Evolutionary conservation across 2,888 invertebrate genomes (phyloP), one percentile per base, ranked within the genome.

Genomic region (Scrobipalpa atriplicella): DNA sequence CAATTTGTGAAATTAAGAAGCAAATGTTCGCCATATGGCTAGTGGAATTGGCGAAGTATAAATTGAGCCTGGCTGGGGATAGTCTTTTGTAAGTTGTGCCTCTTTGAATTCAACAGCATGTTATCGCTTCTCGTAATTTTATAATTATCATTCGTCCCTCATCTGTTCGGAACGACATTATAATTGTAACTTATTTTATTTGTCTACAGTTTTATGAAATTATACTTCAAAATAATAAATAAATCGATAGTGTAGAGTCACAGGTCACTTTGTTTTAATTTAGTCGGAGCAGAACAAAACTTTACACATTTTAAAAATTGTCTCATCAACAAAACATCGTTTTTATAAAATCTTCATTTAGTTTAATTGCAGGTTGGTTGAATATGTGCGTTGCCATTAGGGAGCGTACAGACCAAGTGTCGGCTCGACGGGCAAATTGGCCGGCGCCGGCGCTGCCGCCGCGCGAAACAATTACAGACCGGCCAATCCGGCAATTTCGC

Each of bases 401-500:
- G 78, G 66, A 60, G 68, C 66, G 73, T 71, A 68, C 76, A 79
- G 78, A 79, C 38, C 75, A 76, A 78, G 71, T 78, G 78, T 77
- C 72, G 78, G 75, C 77, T 78, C 79, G 77, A 79, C 78, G 75
- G 78, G 79, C 77, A 81, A 81, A 83, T 80, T 76, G 69, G 67
- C 64, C 65, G 69, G 65, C 67, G 69, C 68, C 54, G 16, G 54
- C 61, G 65, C 7, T 47, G 65, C n/a, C 54, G 52, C 54, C 72
- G 73, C 73, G 72, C 68, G 71, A 76, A 76, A 80, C 78, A 78
- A 79, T 80, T 79, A 76, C 64, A 19, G 66, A 64, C 60, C 65
- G 65, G 19, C 47, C 67, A 73, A 72, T 73, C 75, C 79, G 77
- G 82, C 78, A 87, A 89, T 88, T 89, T 86, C 76, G 80, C 84